Percentiles rank a stretch among this genome's conserved stretches.
phyloP scores from a whole-genome alignment of 2,888 invertebrate species.

The Dorcus hopei region DNA sequence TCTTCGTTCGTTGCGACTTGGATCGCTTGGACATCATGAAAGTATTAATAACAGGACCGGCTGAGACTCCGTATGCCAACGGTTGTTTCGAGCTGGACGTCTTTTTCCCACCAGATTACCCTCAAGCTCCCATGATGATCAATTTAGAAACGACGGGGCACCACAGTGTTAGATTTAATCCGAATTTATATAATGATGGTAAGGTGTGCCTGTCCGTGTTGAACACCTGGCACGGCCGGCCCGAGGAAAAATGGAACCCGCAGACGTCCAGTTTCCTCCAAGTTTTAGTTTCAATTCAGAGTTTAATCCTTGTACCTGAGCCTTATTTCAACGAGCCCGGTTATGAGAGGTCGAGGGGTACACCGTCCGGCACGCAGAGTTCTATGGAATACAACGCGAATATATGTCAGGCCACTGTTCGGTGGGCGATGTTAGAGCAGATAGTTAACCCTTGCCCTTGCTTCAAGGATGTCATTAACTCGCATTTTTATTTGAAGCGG shows the following conservation, averaged over 20 bases:
- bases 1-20: constrained; percentile 92
- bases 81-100: constrained; percentile 91
- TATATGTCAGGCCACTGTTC: constrained; percentile 90
- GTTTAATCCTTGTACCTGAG: constrained; percentile 86
- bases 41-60: constrained; percentile 88
- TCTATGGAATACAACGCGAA: constrained; percentile 94
- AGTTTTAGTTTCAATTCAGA: constrained; percentile 91
- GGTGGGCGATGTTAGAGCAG: constrained; percentile 96
- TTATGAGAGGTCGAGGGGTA: constrained; percentile 86
- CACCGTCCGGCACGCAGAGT: constrained; percentile 82
- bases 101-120: constrained; percentile 76
- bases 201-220: constrained; percentile 93
- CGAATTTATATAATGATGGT: constrained; percentile 92
- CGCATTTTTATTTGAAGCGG: constrained; percentile 92
- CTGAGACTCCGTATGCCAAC: constrained; percentile 88
- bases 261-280: constrained; percentile 91
- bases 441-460: constrained; percentile 85
- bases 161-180: constrained; percentile 87
- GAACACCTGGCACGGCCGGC: constrained; percentile 95
- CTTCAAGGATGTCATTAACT: constrained; percentile 89
- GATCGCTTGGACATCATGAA: constrained; percentile 95
- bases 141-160: constrained; percentile 88
- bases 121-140: constrained; percentile 77
- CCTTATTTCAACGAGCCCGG: constrained; percentile 96
- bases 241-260: constrained; percentile 96